phyloP scores from a whole-genome alignment of 2,113 vertebrate species.

The Nyctibius bracteatus region DNA sequence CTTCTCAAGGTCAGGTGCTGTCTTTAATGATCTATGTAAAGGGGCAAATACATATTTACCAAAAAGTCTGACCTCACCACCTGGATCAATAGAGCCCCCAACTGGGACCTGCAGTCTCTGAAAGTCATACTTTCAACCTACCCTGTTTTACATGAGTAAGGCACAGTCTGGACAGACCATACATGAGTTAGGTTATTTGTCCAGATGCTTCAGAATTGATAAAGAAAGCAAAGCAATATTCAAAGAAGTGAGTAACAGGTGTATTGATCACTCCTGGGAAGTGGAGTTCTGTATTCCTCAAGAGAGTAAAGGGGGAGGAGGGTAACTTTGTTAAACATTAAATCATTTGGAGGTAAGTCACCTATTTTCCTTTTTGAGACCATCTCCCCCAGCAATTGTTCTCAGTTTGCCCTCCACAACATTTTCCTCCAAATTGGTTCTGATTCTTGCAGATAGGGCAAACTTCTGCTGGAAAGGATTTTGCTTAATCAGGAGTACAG shows the following conservation, averaged over 20 bases:
- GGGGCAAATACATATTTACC: background rate
- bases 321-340: background rate
- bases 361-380: background rate
- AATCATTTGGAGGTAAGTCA: background rate
- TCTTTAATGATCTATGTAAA: background rate
- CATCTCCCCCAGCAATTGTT: background rate
- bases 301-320: background rate
- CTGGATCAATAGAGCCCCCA: background rate
- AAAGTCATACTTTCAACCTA: background rate
- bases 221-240: background rate
- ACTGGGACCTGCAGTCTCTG: background rate
- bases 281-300: background rate
- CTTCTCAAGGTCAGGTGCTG: background rate
- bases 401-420: background rate
- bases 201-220: background rate
- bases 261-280: no score
- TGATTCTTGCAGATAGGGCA: background rate
- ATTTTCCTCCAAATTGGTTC: background rate
- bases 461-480: background rate
- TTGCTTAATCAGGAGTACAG: background rate
- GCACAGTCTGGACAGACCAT: background rate
- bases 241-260: background rate
- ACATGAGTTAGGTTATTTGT: background rate
- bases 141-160: background rate
- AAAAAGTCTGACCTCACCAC: background rate